Percentiles rank a stretch among this genome's conserved stretches.
Evolutionary conservation across 2,797 vertebrate genomes (phyloP).

Genomic region (Taeniopygia guttata): DNA sequence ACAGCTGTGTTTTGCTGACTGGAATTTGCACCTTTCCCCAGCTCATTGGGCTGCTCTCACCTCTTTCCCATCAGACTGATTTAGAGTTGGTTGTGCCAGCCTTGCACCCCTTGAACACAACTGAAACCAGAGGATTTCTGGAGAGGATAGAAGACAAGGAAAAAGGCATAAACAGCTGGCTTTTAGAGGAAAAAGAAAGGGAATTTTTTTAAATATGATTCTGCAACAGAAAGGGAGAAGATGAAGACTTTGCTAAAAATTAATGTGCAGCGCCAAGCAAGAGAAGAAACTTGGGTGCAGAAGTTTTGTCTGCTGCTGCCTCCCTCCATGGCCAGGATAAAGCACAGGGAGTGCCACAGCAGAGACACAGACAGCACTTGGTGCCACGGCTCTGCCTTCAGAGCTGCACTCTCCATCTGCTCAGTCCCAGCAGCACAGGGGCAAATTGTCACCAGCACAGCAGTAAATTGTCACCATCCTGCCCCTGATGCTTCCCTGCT

Average conservation of each 20-base stretch:
- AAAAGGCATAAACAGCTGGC: not conserved
- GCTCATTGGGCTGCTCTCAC: not conserved
- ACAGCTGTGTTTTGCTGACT: not conserved
- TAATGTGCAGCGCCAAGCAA: fast-evolving
- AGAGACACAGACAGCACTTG: not conserved
- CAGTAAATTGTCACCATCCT: fast-evolving
- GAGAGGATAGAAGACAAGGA: not conserved
- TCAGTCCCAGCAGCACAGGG: not conserved
- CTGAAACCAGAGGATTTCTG: not conserved
- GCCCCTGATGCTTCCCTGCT: not conserved
- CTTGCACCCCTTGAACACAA: not conserved
- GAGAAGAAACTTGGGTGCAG: not conserved
- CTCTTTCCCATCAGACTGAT: not conserved
- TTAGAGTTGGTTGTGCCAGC: not conserved
- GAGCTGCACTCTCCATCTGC: not conserved
- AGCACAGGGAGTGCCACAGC: fast-evolving
- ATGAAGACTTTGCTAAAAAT: not conserved
- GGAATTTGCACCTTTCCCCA: not conserved
- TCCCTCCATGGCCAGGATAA: not conserved
- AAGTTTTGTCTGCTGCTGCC: not conserved
- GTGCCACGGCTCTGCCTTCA: not conserved
- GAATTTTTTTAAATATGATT: not conserved
- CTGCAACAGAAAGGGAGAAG: not conserved
- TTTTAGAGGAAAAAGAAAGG: not conserved
- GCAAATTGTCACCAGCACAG: not conserved